Conservation (phyloP, 2,113 vertebrate species). For the Odocoileus hemionus region DNA sequence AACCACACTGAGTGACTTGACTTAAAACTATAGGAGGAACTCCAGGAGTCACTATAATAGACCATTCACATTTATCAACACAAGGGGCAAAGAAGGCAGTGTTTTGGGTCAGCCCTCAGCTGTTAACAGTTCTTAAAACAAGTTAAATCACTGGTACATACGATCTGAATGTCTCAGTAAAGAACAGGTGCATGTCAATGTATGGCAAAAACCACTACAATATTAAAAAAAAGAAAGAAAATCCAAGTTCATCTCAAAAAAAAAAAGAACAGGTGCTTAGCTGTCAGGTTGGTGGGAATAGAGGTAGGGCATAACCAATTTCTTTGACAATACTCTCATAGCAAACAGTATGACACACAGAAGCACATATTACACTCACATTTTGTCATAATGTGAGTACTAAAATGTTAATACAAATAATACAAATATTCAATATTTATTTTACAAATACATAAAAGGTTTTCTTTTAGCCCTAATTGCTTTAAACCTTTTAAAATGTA, state of each 20-base stretch:
- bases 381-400: not conserved
- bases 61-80: not conserved
- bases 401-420: not conserved
- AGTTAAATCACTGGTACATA: not conserved
- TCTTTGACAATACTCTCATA: not conserved
- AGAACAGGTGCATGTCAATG: not conserved
- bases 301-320: not conserved
- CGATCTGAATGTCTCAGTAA: not conserved
- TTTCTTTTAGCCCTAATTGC: not conserved
- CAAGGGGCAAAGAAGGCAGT: not conserved
- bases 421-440: not conserved
- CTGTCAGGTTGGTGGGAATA: not conserved
- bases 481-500: not conserved
- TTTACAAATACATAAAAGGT: not conserved
- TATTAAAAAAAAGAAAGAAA: no score
- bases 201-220: no score
- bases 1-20: no score
- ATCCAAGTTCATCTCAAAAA: not conserved
- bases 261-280: not conserved
- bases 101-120: not conserved
- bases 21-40: not conserved
- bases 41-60: not conserved
- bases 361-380: not conserved
- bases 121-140: not conserved
- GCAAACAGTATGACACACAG: not conserved